These are phyloP conservation scores for Ascaphus truei DNA, from an alignment of 2,113 vertebrate genomes.

Conservation along the genomic window DNA sequence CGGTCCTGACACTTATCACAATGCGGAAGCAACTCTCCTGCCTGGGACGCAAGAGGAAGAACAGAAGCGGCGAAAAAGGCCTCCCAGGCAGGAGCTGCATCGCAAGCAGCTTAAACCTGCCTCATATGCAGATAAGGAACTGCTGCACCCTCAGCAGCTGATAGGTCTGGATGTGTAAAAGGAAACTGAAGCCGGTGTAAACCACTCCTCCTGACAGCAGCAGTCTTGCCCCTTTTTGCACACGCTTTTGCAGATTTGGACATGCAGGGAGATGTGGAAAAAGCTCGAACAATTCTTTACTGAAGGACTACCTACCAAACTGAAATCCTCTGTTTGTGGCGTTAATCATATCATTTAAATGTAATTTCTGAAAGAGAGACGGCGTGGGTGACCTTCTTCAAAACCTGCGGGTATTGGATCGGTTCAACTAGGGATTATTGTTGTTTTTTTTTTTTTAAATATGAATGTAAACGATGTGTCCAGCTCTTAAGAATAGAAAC, in stretches of 20 bases:
- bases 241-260: not conserved
- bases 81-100: not conserved
- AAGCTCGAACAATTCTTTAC: no score
- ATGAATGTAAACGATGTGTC: no score
- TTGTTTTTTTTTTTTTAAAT: no score
- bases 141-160: not conserved
- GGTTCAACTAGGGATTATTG: no score
- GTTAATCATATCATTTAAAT: no score
- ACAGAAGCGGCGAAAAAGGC: not conserved
- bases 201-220: not conserved
- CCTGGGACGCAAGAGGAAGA: not conserved
- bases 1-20: not conserved
- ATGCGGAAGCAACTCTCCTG: constrained; percentile 7
- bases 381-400: no score
- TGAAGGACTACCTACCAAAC: no score
- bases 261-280: no score
- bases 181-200: not conserved
- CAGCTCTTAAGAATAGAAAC: no score
- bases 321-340: no score
- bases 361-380: no score
- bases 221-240: not conserved
- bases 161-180: not conserved
- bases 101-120: not conserved
- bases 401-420: no score
- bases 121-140: not conserved